Evolutionary conservation across 2,888 invertebrate species (phyloP), one percentile per base, ranked within the genome.

Genomic region (Melieria omissa): DNA sequence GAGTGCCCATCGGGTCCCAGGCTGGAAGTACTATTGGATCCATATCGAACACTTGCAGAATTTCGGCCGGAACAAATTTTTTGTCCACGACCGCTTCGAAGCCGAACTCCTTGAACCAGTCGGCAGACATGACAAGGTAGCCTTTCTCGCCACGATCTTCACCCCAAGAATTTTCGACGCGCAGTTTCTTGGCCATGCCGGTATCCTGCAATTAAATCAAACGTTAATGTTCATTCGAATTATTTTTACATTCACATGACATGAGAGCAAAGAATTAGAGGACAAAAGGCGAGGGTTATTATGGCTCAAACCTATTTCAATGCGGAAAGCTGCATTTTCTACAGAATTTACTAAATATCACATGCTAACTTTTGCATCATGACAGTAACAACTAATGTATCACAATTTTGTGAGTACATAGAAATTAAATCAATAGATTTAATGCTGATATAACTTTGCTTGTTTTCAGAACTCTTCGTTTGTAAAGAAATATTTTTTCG

Each of bases 1-100:
- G 89, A 3, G 93, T 93, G 71, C 96, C 96, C 95, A 97, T 96
- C 3, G 96, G 96, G 87, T 97, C 96, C 96, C 96, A 97, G 0
- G 96, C 95, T 4, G 96, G 96, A 81, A 97, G 88, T 52, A 93
- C 90, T 73, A 91, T 90, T 0, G 96, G 93, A 72, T 92, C 90
- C 84, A 93, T 92, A 64, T 92, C 89, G 83, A 93, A 93, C 14
- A 95, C 93, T 72, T 91, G 90, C 78, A 96, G 81, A 8, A 96
- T 92, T 58, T 93, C 91, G 1, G 89, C 87, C 7, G 95, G 91
- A 42, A 96, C 91, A 81, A 90, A 92, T 82, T 93, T 94, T 86
- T 94, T 95, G 85, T 96, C 96, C 42, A 96, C 92, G 3, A 95
- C 96, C 75, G 95, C 92, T 89, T 96, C 96, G 81, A 94, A 95